phyloP scores from a whole-genome alignment of 2,888 invertebrate species.

The Cacoxenus indagator region DNA sequence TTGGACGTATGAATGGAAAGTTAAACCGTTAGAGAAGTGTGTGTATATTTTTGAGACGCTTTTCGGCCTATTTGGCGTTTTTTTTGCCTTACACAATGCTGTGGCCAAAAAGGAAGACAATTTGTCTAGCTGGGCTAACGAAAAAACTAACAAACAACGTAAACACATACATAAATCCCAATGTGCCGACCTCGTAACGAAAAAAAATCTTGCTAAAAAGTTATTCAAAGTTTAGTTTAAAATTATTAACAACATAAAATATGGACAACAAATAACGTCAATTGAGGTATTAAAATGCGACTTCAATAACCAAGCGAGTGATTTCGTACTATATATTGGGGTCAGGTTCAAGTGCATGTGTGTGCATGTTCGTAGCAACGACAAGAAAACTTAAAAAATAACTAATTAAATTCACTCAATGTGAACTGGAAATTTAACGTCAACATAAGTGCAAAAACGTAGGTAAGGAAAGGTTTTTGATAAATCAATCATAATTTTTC shows the following conservation, averaged over 20 bases:
- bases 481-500: no score
- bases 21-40: no score
- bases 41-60: no score
- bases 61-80: no score
- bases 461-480: no score
- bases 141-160: neutral
- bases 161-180: conserved; percentile 5
- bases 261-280: neutral
- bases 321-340: conserved; percentile 5
- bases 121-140: neutral
- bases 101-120: neutral
- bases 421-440: neutral
- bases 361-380: no score
- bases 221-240: neutral
- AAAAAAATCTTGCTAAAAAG: conserved; percentile 1
- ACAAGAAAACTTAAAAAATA: neutral
- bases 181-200: conserved; percentile 10
- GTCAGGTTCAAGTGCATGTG: conserved; percentile 5
- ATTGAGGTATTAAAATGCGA: conserved; percentile 6
- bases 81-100: neutral
- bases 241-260: neutral
- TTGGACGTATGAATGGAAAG: no score
- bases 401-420: no score
- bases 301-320: conserved; percentile 18
- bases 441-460: no score